Evolutionary conservation across 2,113 vertebrate species (phyloP).

Genomic region (Chamaetylas fuelleborni): DNA sequence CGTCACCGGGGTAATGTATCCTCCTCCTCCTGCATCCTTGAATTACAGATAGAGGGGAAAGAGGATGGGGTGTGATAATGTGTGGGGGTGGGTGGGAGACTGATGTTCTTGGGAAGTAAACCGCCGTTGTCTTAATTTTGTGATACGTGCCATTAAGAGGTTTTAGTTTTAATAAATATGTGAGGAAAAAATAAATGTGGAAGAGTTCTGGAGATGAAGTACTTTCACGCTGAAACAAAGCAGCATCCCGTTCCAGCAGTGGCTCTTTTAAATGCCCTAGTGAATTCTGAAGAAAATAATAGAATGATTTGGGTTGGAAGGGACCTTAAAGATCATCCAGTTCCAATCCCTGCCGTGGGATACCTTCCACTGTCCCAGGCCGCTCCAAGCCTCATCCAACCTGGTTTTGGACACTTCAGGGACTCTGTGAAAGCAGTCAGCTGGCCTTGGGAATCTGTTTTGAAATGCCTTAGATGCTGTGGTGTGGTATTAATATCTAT

Average conservation of each 20-base stretch:
- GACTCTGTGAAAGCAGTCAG: slow-evolving; percentile 4
- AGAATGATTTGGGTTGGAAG: not conserved
- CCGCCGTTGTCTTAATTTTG: not conserved
- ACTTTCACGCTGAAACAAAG: not conserved
- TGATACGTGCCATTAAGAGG: not conserved
- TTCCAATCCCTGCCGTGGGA: not conserved
- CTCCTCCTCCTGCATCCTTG: not conserved
- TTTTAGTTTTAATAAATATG: not conserved
- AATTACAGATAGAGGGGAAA: not conserved
- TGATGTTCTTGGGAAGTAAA: not conserved
- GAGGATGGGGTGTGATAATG: not conserved
- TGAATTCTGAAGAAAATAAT: not conserved
- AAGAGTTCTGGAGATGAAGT: not conserved
- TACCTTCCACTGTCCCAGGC: not conserved
- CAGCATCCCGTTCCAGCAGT: not conserved
- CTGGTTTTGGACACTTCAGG: not conserved
- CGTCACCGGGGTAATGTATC: slow-evolving; percentile 91
- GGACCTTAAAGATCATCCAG: no score
- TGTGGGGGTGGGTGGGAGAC: not conserved
- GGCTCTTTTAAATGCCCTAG: not conserved
- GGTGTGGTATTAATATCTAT: not conserved
- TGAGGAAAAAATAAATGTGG: not conserved
- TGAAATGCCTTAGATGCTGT: not conserved
- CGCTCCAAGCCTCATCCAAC: not conserved
- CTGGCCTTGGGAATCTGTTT: slow-evolving; percentile 49